Percentiles rank a stretch among this genome's conserved stretches.
Evolutionary conservation across 2,113 vertebrate species (phyloP).

Genomic region (Nycticebus coucang): DNA sequence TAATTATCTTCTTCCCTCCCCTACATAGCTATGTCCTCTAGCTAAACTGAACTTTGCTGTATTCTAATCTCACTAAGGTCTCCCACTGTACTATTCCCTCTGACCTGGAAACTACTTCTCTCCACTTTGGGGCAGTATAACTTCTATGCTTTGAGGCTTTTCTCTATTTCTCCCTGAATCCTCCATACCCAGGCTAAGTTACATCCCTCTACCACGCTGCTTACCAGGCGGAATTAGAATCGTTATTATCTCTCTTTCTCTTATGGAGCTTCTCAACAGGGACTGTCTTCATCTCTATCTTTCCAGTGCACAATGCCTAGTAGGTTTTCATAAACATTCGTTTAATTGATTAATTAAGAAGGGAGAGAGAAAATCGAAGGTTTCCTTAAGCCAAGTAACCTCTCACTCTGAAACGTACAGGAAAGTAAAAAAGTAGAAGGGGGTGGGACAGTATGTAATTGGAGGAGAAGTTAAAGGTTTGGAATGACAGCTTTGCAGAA

Average conservation of each 20-base stretch:
- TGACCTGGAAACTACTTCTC: not conserved
- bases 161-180: not conserved
- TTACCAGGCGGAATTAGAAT: not conserved
- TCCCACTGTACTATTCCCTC: not conserved
- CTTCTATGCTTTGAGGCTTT: conserved; percentile 15
- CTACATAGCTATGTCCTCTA: no score
- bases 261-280: not conserved
- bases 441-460: not conserved
- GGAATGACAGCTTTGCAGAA: not conserved
- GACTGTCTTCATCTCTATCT: not conserved
- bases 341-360: not conserved
- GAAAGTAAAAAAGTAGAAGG: not conserved
- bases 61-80: not conserved
- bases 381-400: not conserved
- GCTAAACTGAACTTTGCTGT: not conserved
- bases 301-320: not conserved
- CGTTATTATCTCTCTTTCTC: not conserved
- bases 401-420: not conserved
- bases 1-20: not conserved
- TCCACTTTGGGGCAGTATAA: not conserved
- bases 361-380: not conserved
- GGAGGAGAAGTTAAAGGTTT: not conserved
- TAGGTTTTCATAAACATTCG: not conserved
- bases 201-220: not conserved
- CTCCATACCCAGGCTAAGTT: not conserved